These are phyloP conservation scores for Rhyacophila brunnea DNA, from an alignment of 1,140 invertebrate species.

Conservation along the genomic window DNA sequence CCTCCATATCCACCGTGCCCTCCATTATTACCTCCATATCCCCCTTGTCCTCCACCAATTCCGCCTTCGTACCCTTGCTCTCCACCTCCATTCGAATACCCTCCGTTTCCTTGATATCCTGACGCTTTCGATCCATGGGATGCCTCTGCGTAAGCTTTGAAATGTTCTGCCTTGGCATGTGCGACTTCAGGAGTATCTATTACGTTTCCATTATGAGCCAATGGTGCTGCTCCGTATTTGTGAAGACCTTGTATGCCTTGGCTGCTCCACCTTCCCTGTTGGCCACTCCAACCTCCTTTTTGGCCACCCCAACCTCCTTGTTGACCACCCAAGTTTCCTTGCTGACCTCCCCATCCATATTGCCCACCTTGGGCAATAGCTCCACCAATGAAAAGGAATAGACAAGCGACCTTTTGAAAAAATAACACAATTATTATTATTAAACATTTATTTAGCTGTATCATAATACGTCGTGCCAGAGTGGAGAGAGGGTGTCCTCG, in stretches of 20 bases:
- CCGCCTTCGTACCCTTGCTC: constrained; percentile 38
- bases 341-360: constrained; percentile 7
- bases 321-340: constrained; percentile 12
- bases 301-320: constrained; percentile 16
- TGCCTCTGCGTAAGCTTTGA: constrained; percentile 33
- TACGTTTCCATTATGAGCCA: constrained; percentile 38
- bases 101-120: constrained; percentile 58
- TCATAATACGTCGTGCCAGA: too few species aligned
- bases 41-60: constrained; percentile 43
- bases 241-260: constrained; percentile 15
- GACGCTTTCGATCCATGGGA: constrained; percentile 43
- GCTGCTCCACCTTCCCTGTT: constrained; percentile 8
- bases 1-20: constrained; percentile 40
- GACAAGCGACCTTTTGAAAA: too few species aligned
- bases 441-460: too few species aligned
- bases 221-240: constrained; percentile 21
- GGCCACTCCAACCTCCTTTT: constrained; percentile 8
- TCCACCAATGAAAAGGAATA: too few species aligned
- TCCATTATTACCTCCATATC: constrained; percentile 52
- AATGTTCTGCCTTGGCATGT: constrained; percentile 48
- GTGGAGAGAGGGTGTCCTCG: too few species aligned
- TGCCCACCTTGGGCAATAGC: neutral
- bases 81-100: constrained; percentile 44
- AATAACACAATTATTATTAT: too few species aligned
- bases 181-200: constrained; percentile 53